Conservation (phyloP, 2,888 invertebrate species). For the Heteromurus nitidus region DNA sequence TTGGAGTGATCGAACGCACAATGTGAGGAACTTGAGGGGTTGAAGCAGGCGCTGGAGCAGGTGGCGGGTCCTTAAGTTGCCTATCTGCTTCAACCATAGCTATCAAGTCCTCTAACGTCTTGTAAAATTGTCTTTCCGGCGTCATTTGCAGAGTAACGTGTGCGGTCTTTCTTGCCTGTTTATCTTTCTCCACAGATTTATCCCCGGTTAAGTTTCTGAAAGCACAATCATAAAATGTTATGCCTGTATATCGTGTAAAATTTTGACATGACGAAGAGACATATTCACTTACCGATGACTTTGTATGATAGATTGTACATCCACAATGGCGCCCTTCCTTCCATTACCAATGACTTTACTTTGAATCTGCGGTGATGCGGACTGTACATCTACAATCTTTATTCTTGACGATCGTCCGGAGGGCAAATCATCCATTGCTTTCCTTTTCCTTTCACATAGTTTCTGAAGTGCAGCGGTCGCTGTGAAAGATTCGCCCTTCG, state of each 20-base stretch:
- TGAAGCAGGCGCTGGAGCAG: conserved; percentile 24
- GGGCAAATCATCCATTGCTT: conserved; percentile 48
- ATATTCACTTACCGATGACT: conserved; percentile 50
- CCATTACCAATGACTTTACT: conserved; percentile 82
- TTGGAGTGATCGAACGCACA: conserved; percentile 15
- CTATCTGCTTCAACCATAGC: conserved; percentile 34
- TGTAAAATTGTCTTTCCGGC: conserved; percentile 19
- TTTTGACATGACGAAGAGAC: not conserved
- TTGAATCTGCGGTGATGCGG: conserved; percentile 20
- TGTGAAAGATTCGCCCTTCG: conserved; percentile 48
- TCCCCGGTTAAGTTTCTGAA: conserved; percentile 33
- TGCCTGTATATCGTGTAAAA: not conserved
- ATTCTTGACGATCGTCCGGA: conserved; percentile 2
- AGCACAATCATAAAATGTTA: not conserved
- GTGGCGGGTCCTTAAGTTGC: conserved; percentile 45
- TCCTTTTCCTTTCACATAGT: conserved; percentile 68
- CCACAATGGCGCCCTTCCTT: conserved; percentile 85
- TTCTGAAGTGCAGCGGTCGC: conserved; percentile 70
- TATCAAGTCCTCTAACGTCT: conserved; percentile 38
- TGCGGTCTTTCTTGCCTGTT: not conserved
- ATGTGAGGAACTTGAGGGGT: conserved; percentile 7
- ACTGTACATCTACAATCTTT: conserved; percentile 27
- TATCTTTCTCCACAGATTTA: not conserved
- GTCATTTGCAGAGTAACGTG: conserved; percentile 11
- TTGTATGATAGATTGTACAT: conserved; percentile 83